Base-by-base conservation (phyloP, 2,113 vertebrate species). In the Nestor notabilis region DNA sequence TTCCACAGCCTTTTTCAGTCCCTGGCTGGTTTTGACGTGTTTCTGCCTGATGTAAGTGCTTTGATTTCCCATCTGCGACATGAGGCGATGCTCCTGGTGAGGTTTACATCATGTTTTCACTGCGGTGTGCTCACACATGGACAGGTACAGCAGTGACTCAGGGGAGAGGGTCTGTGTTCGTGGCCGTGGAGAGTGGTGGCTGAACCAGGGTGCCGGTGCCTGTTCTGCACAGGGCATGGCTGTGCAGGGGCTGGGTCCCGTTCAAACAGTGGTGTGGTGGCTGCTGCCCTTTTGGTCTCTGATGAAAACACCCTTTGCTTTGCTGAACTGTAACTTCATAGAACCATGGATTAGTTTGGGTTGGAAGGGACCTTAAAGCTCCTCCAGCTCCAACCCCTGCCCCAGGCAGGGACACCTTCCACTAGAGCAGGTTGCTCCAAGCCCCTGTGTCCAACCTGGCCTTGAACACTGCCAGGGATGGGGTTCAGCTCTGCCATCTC, bases 131-230 rank as follows among this genome's bases (percentile, higher is more conserved):
- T 88, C 58, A 41, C 12, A 3, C 4, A 13, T 0, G 4, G 35
- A 10, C 13, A 7, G 21, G 35, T 65, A 29, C 5, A 23, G 60
- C 4, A 0, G 23, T 1, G 1, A 1, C 31, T 35, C 0, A 20
- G 43, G 71, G 13, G 31, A 21, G 20, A 65, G 43, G 43, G 43
- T n/a, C n/a, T 46, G 46, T 1, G 3, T 43, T 53, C 2, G 1
- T 7, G 8, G 15, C 70, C 1, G 0, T 25, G 71, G 44, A 65
- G 17, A 43, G 43, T 37, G 58, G 33, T 58, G 58, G 56, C 49
- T 29, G 7, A 11, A 18, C 2, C 3, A 4, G 47, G 39, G 24
- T 31, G 53, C 33, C 0, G 17, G 25, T 33, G 39, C 33, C 0
- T 28, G 35, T 20, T 43, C 4, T 3, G 20, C 2, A 0, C 68